Evolutionary conservation across 1,140 invertebrate genomes (phyloP), one percentile per base, ranked within the genome.

Genomic region (Formica exsecta): DNA sequence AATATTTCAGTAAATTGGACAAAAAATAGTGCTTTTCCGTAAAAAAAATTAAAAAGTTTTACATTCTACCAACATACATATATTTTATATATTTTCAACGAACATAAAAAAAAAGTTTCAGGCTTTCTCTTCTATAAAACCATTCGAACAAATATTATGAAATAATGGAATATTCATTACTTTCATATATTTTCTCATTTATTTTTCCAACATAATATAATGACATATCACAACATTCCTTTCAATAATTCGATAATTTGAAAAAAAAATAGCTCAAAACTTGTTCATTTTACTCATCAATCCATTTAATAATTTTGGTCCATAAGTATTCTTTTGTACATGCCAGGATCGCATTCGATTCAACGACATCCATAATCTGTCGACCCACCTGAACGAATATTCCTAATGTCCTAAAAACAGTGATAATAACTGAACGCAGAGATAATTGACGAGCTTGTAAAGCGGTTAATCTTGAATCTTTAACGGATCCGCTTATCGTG

Each of bases 321-420:
- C 51, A 61, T 2, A 90, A 19, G 51, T 92, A 92, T 5, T 89
- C 65, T 38, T 44, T 92, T n/a, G 85, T 92, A 51, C 91, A 92
- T 6, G 6, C n/a, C 0, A 92, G 65, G 6, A 51, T 32, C 8
- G 29, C 6, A 38, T 84, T 92, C 3, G 79, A 73, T 7, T 92
- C 83, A 7, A 92, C n/a, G 41, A 38, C 68, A 22, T 89, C 57
- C 1, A 90, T 86, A 8, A 86, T 29, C 9, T 62, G 32, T 7
- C 75, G 76, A 7, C 85, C 87, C 19, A 90, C 19, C 2, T 81
- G 71, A 19, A 84, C 11, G 25, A 90, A 68, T 19, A 75, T 71
- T 13, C 71, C 73, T 0, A 90, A 11, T 0, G 32, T 66, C 11
- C 25, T 86, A 0, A 87, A 41, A 61, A 81, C 38, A 1, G 3